phyloP scores from a whole-genome alignment of 92 coral and sea anemone species.

The Ricordea florida region DNA sequence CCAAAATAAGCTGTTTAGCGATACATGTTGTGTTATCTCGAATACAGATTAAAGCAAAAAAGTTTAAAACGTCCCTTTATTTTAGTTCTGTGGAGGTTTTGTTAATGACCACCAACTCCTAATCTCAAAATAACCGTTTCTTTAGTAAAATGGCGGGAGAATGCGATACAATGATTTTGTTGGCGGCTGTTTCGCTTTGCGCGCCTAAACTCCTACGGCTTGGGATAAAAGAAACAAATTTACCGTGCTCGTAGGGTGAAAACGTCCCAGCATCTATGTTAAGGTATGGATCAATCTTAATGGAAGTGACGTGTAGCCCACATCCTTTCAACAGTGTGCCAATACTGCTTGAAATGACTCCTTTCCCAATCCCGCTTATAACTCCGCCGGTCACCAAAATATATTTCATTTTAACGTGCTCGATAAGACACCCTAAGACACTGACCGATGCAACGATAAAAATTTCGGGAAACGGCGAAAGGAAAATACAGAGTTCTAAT shows the following conservation, averaged over 20 bases:
- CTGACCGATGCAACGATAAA: not conserved
- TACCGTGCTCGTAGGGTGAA: constrained; percentile 99
- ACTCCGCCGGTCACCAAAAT: constrained; percentile 97
- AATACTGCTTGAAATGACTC: constrained; percentile 95
- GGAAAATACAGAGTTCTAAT: not conserved
- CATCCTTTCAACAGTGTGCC: constrained; percentile 93
- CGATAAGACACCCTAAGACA: not conserved
- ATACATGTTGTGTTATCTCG: too few species aligned
- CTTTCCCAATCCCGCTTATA: constrained; percentile 98
- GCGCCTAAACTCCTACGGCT: not conserved
- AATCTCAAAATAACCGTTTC: too few species aligned
- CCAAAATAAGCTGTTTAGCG: too few species aligned
- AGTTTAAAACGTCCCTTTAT: too few species aligned
- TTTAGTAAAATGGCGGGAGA: too few species aligned
- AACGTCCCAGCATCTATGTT: constrained; percentile 99
- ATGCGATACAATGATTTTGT: too few species aligned
- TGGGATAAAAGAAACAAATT: not conserved
- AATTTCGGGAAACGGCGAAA: not conserved
- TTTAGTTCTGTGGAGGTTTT: too few species aligned
- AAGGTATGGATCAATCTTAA: constrained; percentile 95
- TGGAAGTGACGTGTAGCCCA: constrained; percentile 86
- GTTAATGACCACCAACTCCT: too few species aligned
- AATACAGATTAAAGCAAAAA: too few species aligned
- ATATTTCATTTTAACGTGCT: constrained; percentile 74
- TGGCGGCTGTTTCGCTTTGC: too few species aligned